Evolutionary conservation across 2,888 invertebrate genomes (phyloP).

Genomic region (Stomorhina lunata): DNA sequence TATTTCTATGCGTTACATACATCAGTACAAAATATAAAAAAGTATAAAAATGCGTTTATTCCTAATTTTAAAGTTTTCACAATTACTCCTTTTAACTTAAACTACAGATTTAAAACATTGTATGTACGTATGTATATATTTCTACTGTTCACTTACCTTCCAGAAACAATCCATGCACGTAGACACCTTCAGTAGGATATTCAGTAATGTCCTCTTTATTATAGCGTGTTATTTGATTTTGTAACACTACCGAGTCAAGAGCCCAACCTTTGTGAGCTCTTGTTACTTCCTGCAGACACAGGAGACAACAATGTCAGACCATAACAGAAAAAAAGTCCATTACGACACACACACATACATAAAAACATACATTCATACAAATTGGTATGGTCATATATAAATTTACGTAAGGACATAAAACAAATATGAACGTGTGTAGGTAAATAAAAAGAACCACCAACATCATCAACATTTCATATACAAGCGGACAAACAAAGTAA

Average conservation of each 20-base stretch:
- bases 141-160: constrained; percentile 84
- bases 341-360: constrained; percentile 23
- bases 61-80: background rate
- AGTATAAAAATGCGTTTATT: too few species aligned
- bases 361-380: background rate
- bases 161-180: constrained; percentile 93
- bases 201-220: constrained; percentile 94
- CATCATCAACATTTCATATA: too few species aligned
- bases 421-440: background rate
- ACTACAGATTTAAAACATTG: background rate
- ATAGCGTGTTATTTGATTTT: constrained; percentile 93
- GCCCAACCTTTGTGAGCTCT: constrained; percentile 98
- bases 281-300: constrained; percentile 89
- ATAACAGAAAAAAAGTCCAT: too few species aligned
- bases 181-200: constrained; percentile 94
- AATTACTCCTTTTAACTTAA: background rate
- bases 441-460: background rate
- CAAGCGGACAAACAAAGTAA: background rate
- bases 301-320: constrained; percentile 36
- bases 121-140: background rate
- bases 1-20: too few species aligned
- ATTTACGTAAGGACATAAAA: too few species aligned
- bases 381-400: too few species aligned
- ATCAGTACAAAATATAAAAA: too few species aligned
- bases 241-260: constrained; percentile 95